Evolutionary conservation across 2,113 vertebrate species (phyloP).

Genomic region (Prolemur simus): DNA sequence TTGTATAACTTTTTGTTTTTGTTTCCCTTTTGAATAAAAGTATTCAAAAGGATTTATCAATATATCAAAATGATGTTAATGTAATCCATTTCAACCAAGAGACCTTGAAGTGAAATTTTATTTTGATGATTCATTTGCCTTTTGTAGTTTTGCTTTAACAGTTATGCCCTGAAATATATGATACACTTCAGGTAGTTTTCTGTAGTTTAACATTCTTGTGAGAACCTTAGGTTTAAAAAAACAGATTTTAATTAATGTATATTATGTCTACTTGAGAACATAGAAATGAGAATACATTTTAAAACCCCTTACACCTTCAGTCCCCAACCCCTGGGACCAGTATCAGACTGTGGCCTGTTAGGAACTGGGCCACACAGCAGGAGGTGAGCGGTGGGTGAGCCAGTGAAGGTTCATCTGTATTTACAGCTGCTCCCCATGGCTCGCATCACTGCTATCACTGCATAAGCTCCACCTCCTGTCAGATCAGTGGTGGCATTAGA

Average conservation of each 20-base stretch:
- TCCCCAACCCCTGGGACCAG: no score
- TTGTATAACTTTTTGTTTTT: conserved; percentile 30
- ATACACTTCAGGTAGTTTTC: neutral
- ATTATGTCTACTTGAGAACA: conserved; percentile 43
- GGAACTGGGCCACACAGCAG: no score
- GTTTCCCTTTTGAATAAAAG: conserved; percentile 38
- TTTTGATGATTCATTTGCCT: neutral
- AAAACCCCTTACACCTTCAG: neutral
- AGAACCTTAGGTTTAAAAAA: conserved; percentile 25
- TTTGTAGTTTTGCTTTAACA: conserved; percentile 1
- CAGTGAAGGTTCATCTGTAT: no score
- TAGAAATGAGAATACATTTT: conserved; percentile 35
- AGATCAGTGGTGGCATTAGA: no score
- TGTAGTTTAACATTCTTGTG: conserved; percentile 39
- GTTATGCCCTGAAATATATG: neutral
- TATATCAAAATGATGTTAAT: conserved; percentile 2
- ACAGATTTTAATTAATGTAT: neutral
- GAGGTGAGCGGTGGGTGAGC: no score
- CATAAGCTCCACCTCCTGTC: no score
- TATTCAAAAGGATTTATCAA: conserved; percentile 22
- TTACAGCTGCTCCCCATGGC: no score
- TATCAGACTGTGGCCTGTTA: no score
- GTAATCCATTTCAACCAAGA: neutral
- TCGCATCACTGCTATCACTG: no score
- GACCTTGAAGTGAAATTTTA: conserved; percentile 28